These are phyloP conservation scores for Toxonevra muliebris DNA, from an alignment of 2,888 invertebrate genomes.

Conservation along the genomic window DNA sequence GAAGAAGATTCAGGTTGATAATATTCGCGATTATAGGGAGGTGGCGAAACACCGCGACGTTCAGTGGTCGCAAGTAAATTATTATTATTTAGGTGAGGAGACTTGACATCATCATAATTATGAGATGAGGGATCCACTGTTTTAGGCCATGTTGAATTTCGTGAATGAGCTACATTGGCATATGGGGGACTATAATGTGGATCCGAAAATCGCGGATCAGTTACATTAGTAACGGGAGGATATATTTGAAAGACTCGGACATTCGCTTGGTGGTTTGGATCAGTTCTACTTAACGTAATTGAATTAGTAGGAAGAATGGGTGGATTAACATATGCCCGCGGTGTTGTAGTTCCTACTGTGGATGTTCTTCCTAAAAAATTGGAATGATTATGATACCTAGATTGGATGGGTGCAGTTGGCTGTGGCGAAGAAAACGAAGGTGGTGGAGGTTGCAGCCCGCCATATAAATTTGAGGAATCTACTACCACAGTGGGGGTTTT, in stretches of 20 bases:
- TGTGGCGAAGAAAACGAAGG: constrained; percentile 2
- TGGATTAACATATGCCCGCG: constrained; percentile 20
- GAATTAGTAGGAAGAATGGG: constrained; percentile 21
- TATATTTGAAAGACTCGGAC: constrained; percentile 47
- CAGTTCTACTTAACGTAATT: constrained; percentile 17
- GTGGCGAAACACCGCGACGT: constrained; percentile 34
- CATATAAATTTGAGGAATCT: constrained; percentile 40
- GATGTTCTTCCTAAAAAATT: no score
- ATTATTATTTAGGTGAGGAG: constrained; percentile 15
- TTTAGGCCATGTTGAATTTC: constrained; percentile 48
- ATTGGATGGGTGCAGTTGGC: background rate
- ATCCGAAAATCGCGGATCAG: constrained; percentile 40
- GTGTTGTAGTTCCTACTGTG: constrained; percentile 1
- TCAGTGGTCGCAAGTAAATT: background rate
- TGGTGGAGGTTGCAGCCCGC: constrained; percentile 31
- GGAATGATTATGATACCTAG: background rate
- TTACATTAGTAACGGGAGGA: constrained; percentile 47
- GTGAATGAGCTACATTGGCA: constrained; percentile 57
- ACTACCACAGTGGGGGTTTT: constrained; percentile 2
- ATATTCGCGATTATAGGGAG: constrained; percentile 49
- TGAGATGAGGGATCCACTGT: constrained; percentile 30
- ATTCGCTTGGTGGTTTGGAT: constrained; percentile 34
- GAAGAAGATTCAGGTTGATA: constrained; percentile 40
- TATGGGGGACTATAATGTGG: constrained; percentile 60
- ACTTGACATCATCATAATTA: constrained; percentile 29